phyloP scores from a whole-genome alignment of 2,888 invertebrate species.

The Hydroisotoma schaefferi region DNA sequence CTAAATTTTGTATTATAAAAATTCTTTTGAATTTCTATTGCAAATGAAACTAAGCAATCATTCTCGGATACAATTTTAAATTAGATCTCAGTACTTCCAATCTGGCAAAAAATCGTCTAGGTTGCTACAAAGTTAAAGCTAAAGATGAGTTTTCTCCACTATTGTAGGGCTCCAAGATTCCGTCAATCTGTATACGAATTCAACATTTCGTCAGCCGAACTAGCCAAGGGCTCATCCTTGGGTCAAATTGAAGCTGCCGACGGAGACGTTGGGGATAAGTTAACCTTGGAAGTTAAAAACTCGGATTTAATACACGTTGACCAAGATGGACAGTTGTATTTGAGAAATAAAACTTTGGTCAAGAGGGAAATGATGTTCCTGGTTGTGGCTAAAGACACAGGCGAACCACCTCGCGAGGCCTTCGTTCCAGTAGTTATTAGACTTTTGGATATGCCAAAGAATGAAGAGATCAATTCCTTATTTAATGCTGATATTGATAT shows the following conservation, averaged over 20 bases:
- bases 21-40: too few species aligned
- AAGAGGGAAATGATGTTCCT: constrained; percentile 56
- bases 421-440: constrained; percentile 46
- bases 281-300: constrained; percentile 59
- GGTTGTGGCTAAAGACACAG: constrained; percentile 79
- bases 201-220: constrained; percentile 48
- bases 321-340: constrained; percentile 40
- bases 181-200: constrained; percentile 85
- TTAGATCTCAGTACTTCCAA: too few species aligned
- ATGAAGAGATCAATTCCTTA: constrained; percentile 34
- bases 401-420: constrained; percentile 64
- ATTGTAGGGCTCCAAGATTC: constrained; percentile 74
- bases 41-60: too few species aligned
- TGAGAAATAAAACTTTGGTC: constrained; percentile 40
- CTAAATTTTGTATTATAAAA: too few species aligned
- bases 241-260: constrained; percentile 80
- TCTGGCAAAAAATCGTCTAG: too few species aligned
- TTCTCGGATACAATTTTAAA: too few species aligned
- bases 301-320: constrained; percentile 43
- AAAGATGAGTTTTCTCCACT: too few species aligned
- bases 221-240: constrained; percentile 48
- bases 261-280: constrained; percentile 72
- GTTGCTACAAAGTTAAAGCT: background rate
- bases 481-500: constrained; percentile 41
- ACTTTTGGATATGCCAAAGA: constrained; percentile 34